Evolutionary conservation across 2,113 vertebrate genomes (phyloP).

Genomic region (Cryptomyrus ogoouensis): DNA sequence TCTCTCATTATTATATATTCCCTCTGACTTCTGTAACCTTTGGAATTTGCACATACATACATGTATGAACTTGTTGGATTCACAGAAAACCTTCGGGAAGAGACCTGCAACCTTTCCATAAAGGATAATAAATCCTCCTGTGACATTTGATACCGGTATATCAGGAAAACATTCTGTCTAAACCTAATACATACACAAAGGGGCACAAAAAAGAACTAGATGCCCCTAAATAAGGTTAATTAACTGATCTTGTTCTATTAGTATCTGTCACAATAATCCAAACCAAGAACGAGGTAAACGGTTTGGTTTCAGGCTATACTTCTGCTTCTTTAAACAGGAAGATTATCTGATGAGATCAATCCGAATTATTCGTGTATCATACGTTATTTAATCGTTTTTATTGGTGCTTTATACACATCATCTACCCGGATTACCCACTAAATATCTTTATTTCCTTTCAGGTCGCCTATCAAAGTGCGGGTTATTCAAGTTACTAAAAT

Average conservation of each 20-base stretch:
- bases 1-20: constrained; percentile 3
- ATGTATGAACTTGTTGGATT: constrained; percentile 22
- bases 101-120: not conserved
- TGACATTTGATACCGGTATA: not conserved
- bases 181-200: not conserved
- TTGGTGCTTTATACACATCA: not conserved
- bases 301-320: not conserved
- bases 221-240: not conserved
- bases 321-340: not conserved
- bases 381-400: not conserved
- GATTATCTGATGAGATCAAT: not conserved
- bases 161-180: not conserved
- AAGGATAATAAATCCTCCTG: not conserved
- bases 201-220: not conserved
- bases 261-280: not conserved
- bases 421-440: not conserved
- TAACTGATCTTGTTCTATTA: not conserved
- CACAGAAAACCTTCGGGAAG: constrained; percentile 5
- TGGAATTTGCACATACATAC: constrained; percentile 22
- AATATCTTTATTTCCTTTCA: not conserved
- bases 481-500: not conserved
- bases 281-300: not conserved
- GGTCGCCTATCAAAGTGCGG: not conserved
- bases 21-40: constrained; percentile 13
- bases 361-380: not conserved